Conservation (phyloP, 2,888 invertebrate species). For the Drosophila aldrichi region DNA sequence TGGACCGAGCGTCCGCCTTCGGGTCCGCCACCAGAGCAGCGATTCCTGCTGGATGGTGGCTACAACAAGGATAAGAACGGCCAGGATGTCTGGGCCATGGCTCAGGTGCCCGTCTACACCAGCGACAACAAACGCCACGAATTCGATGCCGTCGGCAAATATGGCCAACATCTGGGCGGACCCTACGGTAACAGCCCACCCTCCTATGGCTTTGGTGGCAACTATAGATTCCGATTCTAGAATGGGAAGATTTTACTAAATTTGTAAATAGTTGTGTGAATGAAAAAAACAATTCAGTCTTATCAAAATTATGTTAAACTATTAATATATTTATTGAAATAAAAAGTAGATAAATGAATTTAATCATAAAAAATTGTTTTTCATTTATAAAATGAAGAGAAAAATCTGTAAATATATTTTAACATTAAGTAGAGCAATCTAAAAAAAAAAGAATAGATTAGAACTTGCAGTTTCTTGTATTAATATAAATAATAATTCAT, state of each 20-base stretch:
- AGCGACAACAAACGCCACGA: conserved; percentile 77
- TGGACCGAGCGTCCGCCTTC: conserved; percentile 10
- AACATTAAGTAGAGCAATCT: no score
- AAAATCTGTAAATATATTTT: no score
- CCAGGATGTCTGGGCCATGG: conserved; percentile 58
- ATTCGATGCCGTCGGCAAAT: conserved; percentile 68
- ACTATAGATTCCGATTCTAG: conserved; percentile 56
- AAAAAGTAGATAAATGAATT: background rate
- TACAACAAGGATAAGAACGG: conserved; percentile 63
- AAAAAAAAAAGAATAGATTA: no score
- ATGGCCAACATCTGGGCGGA: conserved; percentile 79
- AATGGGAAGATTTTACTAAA: background rate
- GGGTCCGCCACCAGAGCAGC: conserved; percentile 30
- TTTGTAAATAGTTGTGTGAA: background rate
- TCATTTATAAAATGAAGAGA: background rate
- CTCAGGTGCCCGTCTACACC: conserved; percentile 71
- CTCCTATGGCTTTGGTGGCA: conserved; percentile 54
- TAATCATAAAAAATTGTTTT: background rate
- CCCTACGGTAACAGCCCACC: conserved; percentile 78
- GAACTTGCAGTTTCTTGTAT: no score
- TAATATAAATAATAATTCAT: no score
- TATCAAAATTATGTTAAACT: background rate
- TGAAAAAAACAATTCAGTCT: background rate
- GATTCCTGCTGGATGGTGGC: conserved; percentile 36
- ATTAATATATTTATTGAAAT: conserved; percentile 22